Conservation (phyloP, 2,888 invertebrate genomes). For the Troides aeacus region DNA sequence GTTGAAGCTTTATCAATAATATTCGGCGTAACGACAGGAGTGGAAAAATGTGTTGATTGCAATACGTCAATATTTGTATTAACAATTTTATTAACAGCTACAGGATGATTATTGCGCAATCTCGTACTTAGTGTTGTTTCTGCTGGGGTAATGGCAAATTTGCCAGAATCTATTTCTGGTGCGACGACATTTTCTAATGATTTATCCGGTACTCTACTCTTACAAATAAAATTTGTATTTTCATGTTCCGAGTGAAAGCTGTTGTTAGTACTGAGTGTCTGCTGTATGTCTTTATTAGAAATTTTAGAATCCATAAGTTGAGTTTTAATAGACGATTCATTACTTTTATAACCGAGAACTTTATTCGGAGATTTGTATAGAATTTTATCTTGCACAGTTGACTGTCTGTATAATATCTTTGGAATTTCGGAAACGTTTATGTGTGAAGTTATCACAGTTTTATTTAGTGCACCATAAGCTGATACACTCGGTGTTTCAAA, state of each 20-base stretch:
- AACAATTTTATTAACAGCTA: constrained; percentile 46
- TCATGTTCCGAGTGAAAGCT: constrained; percentile 15
- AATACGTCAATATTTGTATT: constrained; percentile 50
- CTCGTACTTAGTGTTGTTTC: constrained; percentile 37
- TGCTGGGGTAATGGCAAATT: constrained; percentile 42
- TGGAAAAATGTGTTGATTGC: constrained; percentile 48
- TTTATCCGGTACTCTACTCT: constrained; percentile 41
- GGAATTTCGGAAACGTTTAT: not conserved
- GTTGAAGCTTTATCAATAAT: constrained; percentile 49
- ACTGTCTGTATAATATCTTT: not conserved
- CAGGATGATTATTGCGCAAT: constrained; percentile 36
- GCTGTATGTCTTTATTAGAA: constrained; percentile 2
- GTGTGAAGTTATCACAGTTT: not conserved
- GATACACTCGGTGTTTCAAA: not conserved
- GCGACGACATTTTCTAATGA: constrained; percentile 51
- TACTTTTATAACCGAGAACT: constrained; percentile 1
- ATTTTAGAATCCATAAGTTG: constrained; percentile 5
- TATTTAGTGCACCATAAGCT: not conserved
- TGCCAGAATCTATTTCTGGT: constrained; percentile 51
- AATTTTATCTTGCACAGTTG: not conserved
- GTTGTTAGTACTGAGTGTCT: constrained; percentile 4
- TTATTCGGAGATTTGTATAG: not conserved
- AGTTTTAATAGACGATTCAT: not conserved
- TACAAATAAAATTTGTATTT: constrained; percentile 33
- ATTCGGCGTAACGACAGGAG: constrained; percentile 47